phyloP scores from a whole-genome alignment of 1,140 invertebrate species.

The Ericerus pela region DNA sequence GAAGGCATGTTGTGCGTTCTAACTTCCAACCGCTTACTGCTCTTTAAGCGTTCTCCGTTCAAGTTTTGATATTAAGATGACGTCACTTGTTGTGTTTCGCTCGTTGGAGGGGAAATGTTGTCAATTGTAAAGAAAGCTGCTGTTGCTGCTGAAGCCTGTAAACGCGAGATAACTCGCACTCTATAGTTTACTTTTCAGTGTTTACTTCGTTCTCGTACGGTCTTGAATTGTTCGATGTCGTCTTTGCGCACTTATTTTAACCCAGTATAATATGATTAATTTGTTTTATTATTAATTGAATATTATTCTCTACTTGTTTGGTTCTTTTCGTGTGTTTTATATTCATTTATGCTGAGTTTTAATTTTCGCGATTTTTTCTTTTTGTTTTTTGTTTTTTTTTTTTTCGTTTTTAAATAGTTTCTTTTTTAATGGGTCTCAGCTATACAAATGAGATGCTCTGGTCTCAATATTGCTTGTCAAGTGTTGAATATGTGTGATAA shows the following conservation, averaged over 20 bases:
- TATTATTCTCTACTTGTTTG: no score
- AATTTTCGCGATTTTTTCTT: neutral
- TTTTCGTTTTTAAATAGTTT: neutral
- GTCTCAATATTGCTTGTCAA: no score
- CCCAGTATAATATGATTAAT: no score
- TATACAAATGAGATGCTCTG: no score
- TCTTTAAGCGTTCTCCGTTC: no score
- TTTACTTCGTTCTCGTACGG: conserved; percentile 7
- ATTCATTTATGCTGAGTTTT: conserved; percentile 4
- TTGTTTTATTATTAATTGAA: no score
- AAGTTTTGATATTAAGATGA: conserved; percentile 9
- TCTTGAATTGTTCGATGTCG: conserved; percentile 4
- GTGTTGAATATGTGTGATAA: neutral
- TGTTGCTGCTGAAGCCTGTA: no score
- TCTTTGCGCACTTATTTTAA: no score
- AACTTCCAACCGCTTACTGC: no score
- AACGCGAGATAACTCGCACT: conserved; percentile 9
- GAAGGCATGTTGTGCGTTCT: no score
- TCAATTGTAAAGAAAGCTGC: conserved; percentile 6
- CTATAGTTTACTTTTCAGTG: neutral
- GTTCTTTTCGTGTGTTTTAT: neutral
- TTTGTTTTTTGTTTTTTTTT: neutral
- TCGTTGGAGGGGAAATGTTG: conserved; percentile 8
- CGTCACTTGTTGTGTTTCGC: conserved; percentile 12
- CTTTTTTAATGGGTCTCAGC: no score